Conservation (phyloP, 2,113 vertebrate species). For the Myiozetetes cayanensis region DNA sequence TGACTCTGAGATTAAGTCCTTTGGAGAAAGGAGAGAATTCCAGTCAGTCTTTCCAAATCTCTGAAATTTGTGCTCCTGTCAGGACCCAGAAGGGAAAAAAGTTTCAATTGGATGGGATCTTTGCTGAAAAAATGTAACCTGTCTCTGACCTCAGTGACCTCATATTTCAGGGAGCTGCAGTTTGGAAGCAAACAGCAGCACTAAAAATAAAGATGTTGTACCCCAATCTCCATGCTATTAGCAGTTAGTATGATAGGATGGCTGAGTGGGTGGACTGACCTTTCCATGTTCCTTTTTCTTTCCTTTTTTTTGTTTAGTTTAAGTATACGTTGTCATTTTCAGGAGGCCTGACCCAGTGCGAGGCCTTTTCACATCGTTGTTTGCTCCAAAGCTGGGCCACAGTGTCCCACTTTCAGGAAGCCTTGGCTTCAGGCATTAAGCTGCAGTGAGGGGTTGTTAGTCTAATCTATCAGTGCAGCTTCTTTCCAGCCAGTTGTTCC, state of each 20-base stretch:
- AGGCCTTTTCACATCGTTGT: not conserved
- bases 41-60: not conserved
- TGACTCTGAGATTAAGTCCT: not conserved
- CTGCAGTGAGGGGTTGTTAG: not conserved
- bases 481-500: not conserved
- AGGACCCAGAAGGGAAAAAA: not conserved
- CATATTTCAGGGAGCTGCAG: not conserved
- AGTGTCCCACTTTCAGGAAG: not conserved
- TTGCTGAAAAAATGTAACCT: not conserved
- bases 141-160: not conserved
- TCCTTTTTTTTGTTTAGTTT: not conserved
- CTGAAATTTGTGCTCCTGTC: not conserved
- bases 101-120: not conserved
- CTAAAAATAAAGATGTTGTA: not conserved
- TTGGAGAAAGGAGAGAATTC: not conserved
- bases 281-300: constrained; percentile 17
- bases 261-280: not conserved
- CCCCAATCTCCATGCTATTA: not conserved
- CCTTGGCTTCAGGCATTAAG: not conserved
- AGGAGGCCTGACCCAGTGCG: not conserved
- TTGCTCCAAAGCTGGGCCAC: not conserved
- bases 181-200: not conserved
- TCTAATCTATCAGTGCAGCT: not conserved
- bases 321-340: not conserved
- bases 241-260: not conserved